Percentiles rank a stretch among this genome's conserved stretches.
phyloP scores from a whole-genome alignment of 2,797 vertebrate genomes.

The Argyrosomus regius region DNA sequence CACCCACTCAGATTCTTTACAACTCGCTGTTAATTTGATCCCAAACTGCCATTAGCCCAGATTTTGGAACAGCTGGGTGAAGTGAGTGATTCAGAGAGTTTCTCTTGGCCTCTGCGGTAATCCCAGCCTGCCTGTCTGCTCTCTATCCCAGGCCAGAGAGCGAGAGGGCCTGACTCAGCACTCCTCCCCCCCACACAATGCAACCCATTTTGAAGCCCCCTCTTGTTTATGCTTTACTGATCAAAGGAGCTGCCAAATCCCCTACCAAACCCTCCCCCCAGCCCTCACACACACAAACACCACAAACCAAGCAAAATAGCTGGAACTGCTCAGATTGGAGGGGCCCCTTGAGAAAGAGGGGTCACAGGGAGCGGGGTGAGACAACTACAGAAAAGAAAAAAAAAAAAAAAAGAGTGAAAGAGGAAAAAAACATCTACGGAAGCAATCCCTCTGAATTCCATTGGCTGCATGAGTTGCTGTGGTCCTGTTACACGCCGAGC shows the following conservation, averaged over 20 bases:
- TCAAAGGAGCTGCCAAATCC: conserved; percentile 92
- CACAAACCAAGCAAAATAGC: conserved; percentile 86
- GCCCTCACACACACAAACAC: conserved; percentile 69
- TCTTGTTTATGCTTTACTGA: conserved; percentile 94
- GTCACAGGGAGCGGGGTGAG: conserved; percentile 84
- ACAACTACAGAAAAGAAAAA: conserved; percentile 71
- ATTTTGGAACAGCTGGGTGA: conserved; percentile 77
- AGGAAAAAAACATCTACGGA: conserved; percentile 74
- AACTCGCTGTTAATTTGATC: conserved; percentile 64
- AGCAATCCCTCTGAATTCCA: conserved; percentile 79
- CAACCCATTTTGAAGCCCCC: conserved; percentile 90
- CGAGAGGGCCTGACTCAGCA: conserved; percentile 89
- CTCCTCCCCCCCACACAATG: conserved; percentile 85
- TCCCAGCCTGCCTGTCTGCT: conserved; percentile 80
- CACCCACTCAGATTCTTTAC: conserved; percentile 31
- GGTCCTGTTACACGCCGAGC: conserved; percentile 81
- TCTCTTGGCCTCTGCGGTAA: conserved; percentile 77
- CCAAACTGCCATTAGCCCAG: conserved; percentile 61
- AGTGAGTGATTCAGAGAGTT: conserved; percentile 76
- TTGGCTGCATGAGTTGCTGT: conserved; percentile 81
- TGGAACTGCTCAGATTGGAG: conserved; percentile 82
- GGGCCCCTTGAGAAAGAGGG: conserved; percentile 88
- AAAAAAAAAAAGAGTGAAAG: conserved; percentile 55
- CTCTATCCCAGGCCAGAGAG: conserved; percentile 75
- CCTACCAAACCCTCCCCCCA: conserved; percentile 75